Base-by-base conservation (phyloP, 1,140 invertebrate species). In the Sycophaga agraensis region DNA sequence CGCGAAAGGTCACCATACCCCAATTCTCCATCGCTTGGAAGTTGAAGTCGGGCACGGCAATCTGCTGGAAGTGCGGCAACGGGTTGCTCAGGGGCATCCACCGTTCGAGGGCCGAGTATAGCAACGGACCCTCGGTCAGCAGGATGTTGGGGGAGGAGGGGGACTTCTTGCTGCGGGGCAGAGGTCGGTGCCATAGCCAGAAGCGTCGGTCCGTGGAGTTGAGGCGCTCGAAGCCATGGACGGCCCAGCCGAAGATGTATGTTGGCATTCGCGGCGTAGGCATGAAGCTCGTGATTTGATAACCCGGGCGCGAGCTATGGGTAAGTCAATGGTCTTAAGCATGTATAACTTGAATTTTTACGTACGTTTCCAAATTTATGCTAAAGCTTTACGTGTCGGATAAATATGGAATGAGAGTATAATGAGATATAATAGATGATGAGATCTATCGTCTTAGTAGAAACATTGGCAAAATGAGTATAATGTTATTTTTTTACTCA, bases 1-100 rank as follows among this genome's bases (percentile, higher is more conserved):
- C 91, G 53, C 91, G 86, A 59, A 80, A 85, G 0, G 83, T 84
- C 12, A 85, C 81, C 19, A 83, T 67, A 3, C 80, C 80, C 81
- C 81, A 83, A 75, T 93, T 92, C 72, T 93, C 91, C 89, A 94
- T 92, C 21, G 88, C 89, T 69, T 87, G 85, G 45, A 87, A 86
- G 14, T 82, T 81, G 68, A 92, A 92, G 73, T 92, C 90, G 0
- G 90, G 88, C 28, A 93, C 82, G 1, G 89, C 89, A 0, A 92
- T 79, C 66, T 91, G 80, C 72, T 88, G 87, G 64, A 87, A 74
- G 73, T 89, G 89, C 0, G 81, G 74, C 37, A 88, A 67, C 1
- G 70, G 68, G 50, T 71, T 73, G 0, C 53, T 16, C 0, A 73
- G 21, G 7, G 9, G 5, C 2, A 70, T 24, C 55, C 56, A 74